These are phyloP conservation scores for Bubo blakistoni DNA, from an alignment of 2,113 vertebrate species.

Conservation along the genomic window DNA sequence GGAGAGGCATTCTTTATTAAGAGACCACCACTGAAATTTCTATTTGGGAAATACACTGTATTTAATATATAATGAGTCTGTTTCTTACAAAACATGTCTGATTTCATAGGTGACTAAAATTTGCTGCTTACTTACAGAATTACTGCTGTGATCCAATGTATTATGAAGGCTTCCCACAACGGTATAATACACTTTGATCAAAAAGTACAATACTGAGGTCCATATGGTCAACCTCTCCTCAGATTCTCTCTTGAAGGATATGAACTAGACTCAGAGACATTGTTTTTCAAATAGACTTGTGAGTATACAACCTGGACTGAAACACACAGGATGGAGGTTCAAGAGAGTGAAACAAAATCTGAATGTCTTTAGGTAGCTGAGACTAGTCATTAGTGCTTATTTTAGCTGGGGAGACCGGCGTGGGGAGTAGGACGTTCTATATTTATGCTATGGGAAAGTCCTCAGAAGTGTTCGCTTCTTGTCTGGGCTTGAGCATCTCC, in stretches of 20 bases:
- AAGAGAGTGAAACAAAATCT: not conserved
- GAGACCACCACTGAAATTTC: not conserved
- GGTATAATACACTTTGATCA: not conserved
- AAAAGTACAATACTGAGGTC: not conserved
- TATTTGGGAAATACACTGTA: not conserved
- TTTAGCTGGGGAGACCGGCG: not conserved
- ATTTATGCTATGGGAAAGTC: not conserved
- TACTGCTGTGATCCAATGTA: not conserved
- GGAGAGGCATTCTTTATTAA: not conserved
- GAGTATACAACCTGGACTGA: not conserved
- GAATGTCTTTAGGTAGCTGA: not conserved
- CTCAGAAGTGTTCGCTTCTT: not conserved
- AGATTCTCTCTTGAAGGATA: not conserved
- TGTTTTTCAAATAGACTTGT: not conserved
- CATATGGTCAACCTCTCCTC: not conserved
- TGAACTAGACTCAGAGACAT: not conserved
- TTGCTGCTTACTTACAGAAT: not conserved
- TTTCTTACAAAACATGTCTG: not conserved
- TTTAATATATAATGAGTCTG: not conserved
- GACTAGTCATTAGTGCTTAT: not conserved
- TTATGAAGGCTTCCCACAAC: not conserved
- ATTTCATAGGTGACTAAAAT: not conserved
- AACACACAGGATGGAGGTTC: not conserved
- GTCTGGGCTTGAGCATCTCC: not conserved
- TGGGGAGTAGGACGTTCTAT: fast-evolving